Base-by-base conservation (phyloP, 1,140 invertebrate species). In the Panonychus citri region DNA sequence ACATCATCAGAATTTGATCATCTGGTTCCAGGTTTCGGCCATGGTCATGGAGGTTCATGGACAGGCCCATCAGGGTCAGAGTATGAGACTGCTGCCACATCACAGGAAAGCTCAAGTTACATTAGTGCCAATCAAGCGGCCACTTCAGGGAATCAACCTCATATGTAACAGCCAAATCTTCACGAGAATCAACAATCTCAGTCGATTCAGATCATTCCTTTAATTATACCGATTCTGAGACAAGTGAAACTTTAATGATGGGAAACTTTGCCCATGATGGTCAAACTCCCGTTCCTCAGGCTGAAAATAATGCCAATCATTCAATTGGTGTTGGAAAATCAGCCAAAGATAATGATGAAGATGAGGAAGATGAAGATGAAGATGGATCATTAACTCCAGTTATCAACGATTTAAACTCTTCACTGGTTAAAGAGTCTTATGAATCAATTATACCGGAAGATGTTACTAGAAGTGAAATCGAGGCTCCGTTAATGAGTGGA, bases 1-100 rank as follows among this genome's bases (percentile, higher is more conserved):
- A 77, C 81, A 56, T 89, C 85, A 2, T 86, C 84, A 0, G 85
- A 89, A 67, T 69, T 88, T n/a, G 85, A 89, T 64, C 78, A 79
- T 7, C 67, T 21, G 4, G n/a, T 25, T 26, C 40, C 21, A 1
- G 26, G 24, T 25, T 34, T 34, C 12, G 12, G 30, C 30, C 30
- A 34, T 34, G 24, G 50, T 25, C 21, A 42, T 10, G 10, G 46
- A 12, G 25, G 50, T 8, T 39, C 80, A 63, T 66, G 78, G 65
- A 71, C 75, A 54, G 71, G 76, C 67, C 71, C 54, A 21, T 55
- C 60, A 5, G 68, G 80, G 62, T 76, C 79, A 3, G 87, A 91
- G 65, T 91, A 89, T 67, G 85, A 89, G 66, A 87, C 84, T 8
- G 85, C 85, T 24, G 66, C 81, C 40, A 82, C 79, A 59, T 83